Evolutionary conservation across 2,113 vertebrate genomes (phyloP), one percentile per base, ranked within the genome.

Genomic region (Ailurus styani): DNA sequence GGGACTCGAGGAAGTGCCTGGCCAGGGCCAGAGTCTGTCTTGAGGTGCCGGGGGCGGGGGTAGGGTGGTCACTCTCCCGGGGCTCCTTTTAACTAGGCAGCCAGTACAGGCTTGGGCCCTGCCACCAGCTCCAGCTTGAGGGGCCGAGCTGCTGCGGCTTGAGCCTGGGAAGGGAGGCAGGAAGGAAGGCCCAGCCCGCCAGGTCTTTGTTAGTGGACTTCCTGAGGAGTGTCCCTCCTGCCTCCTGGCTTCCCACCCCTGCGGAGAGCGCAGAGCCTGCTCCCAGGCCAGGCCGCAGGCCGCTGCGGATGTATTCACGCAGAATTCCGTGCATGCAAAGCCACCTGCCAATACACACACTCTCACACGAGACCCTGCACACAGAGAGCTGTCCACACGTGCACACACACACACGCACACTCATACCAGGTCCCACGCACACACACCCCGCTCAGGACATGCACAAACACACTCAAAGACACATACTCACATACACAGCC

Each of bases 191-290:
- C 96, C 96, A 66, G 97, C 97, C 97, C 77, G 8, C 97, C 95
- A 96, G 97, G 97, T 94, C 98, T 98, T 98, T 98, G 98, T 98
- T 96, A 98, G 87, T 94, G 96, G 95, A 97, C 95, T 98, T 98
- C 98, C 98, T 98, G 98, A 97, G 97, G 97, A 89, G 95, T 95
- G 96, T 95, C 91, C 91, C 95, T 91, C 85, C 94, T 96, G 95
- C 95, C 75, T 86, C 91, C 68, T 45, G 47, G 93, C 93, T 77
- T 96, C 79, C 95, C 52, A 29, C 77, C 90, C 96, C 96, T 78
- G 83, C 55, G 81, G n/a, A 89, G 68, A 81, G 72, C 50, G 40
- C 86, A 90, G 29, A 91, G 60, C 66, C 70, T 54, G 21, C 40
- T 81, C 57, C 60, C 91, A 73, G 81, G 29, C 27, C 37, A 84